Conservation (phyloP, 2,113 vertebrate species). For the Nannospalax galili region DNA sequence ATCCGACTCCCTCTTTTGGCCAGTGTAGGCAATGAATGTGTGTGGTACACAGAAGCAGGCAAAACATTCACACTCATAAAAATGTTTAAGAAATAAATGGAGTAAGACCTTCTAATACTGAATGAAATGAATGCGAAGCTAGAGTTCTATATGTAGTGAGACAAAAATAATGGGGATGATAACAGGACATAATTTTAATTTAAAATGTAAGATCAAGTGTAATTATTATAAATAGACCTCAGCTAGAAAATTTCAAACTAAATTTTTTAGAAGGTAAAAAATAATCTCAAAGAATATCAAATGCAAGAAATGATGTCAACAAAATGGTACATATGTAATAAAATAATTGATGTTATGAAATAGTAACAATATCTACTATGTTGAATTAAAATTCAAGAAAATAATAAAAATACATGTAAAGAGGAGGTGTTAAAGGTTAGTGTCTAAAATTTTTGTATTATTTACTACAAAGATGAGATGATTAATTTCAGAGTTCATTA, state of each 20-base stretch:
- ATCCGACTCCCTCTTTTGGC: too few relatives aligned
- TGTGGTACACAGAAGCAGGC: too few relatives aligned
- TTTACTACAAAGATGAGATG: neutral
- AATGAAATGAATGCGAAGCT: neutral
- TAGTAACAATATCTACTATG: neutral
- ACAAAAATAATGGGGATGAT: neutral
- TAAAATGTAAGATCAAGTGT: neutral
- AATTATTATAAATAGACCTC: neutral
- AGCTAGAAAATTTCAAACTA: neutral
- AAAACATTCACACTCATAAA: too few relatives aligned
- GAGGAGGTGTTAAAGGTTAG: neutral
- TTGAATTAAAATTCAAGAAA: neutral
- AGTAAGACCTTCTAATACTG: neutral
- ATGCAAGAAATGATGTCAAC: neutral
- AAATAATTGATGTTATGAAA: constrained; percentile 18
- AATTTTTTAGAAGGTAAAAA: neutral
- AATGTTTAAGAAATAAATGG: neutral
- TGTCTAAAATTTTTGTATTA: neutral
- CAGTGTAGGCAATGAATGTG: too few relatives aligned
- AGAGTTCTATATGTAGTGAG: neutral
- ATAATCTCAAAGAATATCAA: neutral
- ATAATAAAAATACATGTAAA: neutral
- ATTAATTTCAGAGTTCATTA: neutral
- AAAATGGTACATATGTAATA: neutral
- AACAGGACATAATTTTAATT: neutral